These are phyloP conservation scores for Platypus cylindrus DNA, from an alignment of 2,888 invertebrate species.

Conservation along the genomic window DNA sequence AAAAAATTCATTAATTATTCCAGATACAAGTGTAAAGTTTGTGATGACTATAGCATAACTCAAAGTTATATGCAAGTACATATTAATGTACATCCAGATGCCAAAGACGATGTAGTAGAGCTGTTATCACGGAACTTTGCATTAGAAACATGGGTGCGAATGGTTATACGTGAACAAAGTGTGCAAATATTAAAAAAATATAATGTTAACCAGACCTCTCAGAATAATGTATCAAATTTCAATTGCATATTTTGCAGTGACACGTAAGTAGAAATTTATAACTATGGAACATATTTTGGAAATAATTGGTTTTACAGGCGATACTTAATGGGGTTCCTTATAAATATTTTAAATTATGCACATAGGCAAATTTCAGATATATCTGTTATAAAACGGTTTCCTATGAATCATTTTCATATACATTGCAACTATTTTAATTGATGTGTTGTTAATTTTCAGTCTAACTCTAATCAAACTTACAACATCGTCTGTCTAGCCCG, in stretches of 20 bases:
- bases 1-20: no score
- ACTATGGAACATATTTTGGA: no score
- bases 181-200: conserved; percentile 14
- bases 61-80: conserved; percentile 43
- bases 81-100: conserved; percentile 27
- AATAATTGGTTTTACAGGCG: no score
- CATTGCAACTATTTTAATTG: no score
- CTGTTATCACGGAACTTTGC: conserved; percentile 17
- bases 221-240: conserved; percentile 5
- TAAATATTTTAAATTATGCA: no score
- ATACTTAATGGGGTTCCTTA: background rate
- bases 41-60: conserved; percentile 46
- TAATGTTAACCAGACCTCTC: conserved; percentile 6
- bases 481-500: no score
- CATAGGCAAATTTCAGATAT: no score
- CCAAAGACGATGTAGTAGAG: conserved; percentile 14
- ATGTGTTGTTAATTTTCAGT: no score
- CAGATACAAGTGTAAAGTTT: conserved; percentile 48
- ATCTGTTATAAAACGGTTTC: no score
- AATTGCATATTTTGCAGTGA: conserved; percentile 15
- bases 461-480: no score
- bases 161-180: conserved; percentile 22
- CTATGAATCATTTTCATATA: no score
- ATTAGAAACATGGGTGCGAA: conserved; percentile 25
- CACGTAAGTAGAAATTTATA: conserved; percentile 15